Evolutionary conservation across 2,797 vertebrate genomes (phyloP), one percentile per base, ranked within the genome.

Genomic region (Cheirogaleus major): DNA sequence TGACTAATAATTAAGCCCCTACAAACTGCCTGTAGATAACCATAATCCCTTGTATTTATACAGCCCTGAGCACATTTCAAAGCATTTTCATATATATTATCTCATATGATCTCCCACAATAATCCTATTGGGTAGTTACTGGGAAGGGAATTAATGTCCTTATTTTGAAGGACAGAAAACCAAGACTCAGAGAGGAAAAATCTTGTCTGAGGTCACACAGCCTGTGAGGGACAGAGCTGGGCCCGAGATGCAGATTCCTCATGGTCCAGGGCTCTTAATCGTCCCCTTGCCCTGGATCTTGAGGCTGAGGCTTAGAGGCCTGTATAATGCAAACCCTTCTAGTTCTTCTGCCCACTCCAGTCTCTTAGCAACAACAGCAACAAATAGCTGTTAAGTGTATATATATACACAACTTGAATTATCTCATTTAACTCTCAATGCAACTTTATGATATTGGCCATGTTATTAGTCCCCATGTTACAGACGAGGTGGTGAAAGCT

Each of bases 1-100:
- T 89, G 85, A 92, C 94, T 96, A 87, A 97, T 96, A 96, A 97
- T 97, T 96, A 98, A 98, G 83, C 94, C 84, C 92, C 95, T 96
- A 79, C 91, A 95, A 96, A 95, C 72, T 86, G 96, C 93, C 80
- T 92, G 83, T 76, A 98, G 97, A 96, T 96, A 97, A 97, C 52
- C 57, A 63, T 97, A 98, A 97, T 97, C 96, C 94, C 81, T 95
- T 92, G 90, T 78, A 90, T 96, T 97, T 96, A 92, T 96, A 96
- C 43, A 97, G 93, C 95, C 91, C 96, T 95, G 95, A 96, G 95
- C 55, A 93, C 57, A 88, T 95, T 97, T 92, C 86, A 95, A 96
- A 95, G 95, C 93, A 70, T 95, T 97, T 97, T 96, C 95, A 95
- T 76, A 59, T 93, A 75, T 82, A 91, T 97, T 97, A 96, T 97